Evolutionary conservation across 2,888 invertebrate genomes (phyloP).

Genomic region (Zele albiditarsus): DNA sequence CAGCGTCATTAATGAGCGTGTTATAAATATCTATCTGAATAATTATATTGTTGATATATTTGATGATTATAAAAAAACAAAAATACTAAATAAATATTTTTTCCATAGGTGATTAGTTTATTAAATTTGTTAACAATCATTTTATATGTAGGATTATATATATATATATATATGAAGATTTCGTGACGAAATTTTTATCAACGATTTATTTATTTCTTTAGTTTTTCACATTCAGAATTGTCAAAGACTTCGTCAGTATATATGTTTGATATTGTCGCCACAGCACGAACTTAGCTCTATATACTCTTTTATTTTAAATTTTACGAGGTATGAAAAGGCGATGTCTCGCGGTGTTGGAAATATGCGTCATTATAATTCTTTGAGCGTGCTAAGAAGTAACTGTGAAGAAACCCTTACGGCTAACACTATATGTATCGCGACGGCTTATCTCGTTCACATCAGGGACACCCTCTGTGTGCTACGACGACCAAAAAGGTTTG

Average conservation of each 20-base stretch:
- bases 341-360: slow-evolving; percentile 45
- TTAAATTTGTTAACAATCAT: no score
- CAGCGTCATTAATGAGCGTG: no score
- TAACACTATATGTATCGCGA: slow-evolving; percentile 44
- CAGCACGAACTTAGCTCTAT: neutral
- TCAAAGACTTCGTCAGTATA: neutral
- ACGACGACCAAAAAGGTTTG: slow-evolving; percentile 43
- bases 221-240: neutral
- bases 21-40: no score
- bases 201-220: neutral
- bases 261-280: neutral
- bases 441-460: slow-evolving; percentile 50
- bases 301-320: slow-evolving; percentile 1
- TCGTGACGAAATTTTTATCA: neutral
- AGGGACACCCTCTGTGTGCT: slow-evolving; percentile 42
- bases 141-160: no score
- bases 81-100: no score
- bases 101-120: no score
- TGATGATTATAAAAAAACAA: no score
- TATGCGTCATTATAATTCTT: slow-evolving; percentile 66
- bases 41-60: no score
- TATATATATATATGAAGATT: neutral
- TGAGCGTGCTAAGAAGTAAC: slow-evolving; percentile 61
- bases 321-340: slow-evolving; percentile 35
- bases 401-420: slow-evolving; percentile 62